Percentiles rank a stretch among this genome's conserved stretches.
phyloP scores from a whole-genome alignment of 23 tunicate species.

The Trididemnum clinides region DNA sequence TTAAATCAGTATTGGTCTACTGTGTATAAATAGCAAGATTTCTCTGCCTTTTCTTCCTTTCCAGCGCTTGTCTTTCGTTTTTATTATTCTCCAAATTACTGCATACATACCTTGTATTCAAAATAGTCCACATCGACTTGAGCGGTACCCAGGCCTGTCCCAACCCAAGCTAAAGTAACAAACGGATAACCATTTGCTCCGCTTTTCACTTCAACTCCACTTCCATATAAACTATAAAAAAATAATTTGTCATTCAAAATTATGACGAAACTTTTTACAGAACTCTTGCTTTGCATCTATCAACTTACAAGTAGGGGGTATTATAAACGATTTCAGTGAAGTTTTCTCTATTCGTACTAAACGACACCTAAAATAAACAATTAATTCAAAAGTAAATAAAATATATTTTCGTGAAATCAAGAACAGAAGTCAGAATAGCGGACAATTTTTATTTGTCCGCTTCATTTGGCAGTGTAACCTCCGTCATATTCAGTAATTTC shows the following conservation, averaged over 20 bases:
- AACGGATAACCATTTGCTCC: slow-evolving; percentile 38
- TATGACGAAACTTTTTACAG: not conserved
- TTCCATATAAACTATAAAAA: slow-evolving; percentile 32
- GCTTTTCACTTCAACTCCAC: slow-evolving; percentile 41
- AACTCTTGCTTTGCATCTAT: not conserved
- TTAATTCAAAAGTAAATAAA: no score
- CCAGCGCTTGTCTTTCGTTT: no score
- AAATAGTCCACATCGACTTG: not conserved
- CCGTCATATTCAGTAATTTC: no score
- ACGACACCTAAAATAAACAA: slow-evolving; percentile 2
- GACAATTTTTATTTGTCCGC: no score
- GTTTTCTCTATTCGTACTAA: slow-evolving; percentile 23
- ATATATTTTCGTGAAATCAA: no score
- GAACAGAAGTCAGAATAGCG: no score
- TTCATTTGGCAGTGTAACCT: no score
- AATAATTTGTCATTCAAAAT: not conserved
- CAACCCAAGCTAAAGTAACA: slow-evolving; percentile 44
- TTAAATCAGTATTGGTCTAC: no score
- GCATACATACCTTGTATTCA: slow-evolving; percentile 21
- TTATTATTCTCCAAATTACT: no score
- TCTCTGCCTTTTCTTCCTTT: no score
- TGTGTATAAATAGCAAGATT: no score
- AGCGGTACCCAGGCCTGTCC: slow-evolving; percentile 7
- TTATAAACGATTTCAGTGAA: slow-evolving; percentile 18
- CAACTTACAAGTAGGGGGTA: slow-evolving; percentile 58